phyloP scores from a whole-genome alignment of 2,797 vertebrate species.

The Channallabes apus region DNA sequence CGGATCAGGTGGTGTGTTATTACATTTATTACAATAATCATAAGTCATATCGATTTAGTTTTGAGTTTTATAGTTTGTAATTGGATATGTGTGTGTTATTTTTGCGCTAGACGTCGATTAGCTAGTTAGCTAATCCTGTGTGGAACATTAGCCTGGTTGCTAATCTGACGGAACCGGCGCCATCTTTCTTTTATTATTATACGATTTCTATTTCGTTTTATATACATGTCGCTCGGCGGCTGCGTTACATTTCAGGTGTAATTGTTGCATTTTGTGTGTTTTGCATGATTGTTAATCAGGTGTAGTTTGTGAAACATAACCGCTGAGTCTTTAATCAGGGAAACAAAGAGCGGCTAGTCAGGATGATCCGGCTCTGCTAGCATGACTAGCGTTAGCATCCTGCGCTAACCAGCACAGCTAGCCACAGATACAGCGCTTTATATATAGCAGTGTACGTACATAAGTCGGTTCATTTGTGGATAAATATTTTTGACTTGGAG shows the following conservation, averaged over 20 bases:
- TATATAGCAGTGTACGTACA: too few species aligned
- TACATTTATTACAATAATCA: too few species aligned
- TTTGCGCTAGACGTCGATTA: not conserved
- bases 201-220: too few species aligned
- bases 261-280: not conserved
- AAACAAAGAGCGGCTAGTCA: slow-evolving; percentile 16
- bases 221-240: fast-evolving
- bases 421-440: too few species aligned
- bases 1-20: slow-evolving; percentile 19
- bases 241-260: not conserved
- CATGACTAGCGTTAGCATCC: not conserved
- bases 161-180: not conserved
- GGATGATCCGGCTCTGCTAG: not conserved
- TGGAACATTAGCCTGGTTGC: not conserved
- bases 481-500: too few species aligned
- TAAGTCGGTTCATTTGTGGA: too few species aligned
- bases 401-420: too few species aligned
- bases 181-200: not conserved
- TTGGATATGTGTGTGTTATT: not conserved
- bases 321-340: too few species aligned
- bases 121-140: not conserved
- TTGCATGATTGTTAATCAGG: fast-evolving
- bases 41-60: too few species aligned
- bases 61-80: not conserved
- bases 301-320: too few species aligned